Percentiles rank a stretch among this genome's conserved stretches.
These are phyloP conservation scores for Nautilus pompilius DNA, from an alignment of 1,140 invertebrate species.

Conservation along the genomic window DNA sequence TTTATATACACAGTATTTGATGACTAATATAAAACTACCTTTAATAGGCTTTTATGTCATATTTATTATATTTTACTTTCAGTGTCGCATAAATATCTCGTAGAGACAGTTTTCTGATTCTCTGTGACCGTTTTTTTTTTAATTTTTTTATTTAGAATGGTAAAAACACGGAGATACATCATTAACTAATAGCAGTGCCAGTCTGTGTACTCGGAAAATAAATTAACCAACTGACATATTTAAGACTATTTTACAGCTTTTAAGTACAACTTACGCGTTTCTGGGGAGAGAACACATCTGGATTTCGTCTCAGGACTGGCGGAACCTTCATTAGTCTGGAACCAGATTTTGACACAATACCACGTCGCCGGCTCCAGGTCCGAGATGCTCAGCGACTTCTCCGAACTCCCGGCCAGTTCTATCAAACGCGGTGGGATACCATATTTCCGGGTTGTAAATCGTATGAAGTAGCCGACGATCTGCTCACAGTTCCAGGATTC, in stretches of 20 bases:
- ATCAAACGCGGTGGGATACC: slow-evolving; percentile 11
- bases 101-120: too few species aligned
- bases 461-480: slow-evolving; percentile 17
- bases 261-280: slow-evolving; percentile 29
- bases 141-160: too few species aligned
- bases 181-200: too few species aligned
- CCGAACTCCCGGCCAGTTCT: slow-evolving; percentile 15
- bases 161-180: too few species aligned
- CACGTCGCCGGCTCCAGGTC: slow-evolving; percentile 26
- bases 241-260: neutral
- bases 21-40: too few species aligned
- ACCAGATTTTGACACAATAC: slow-evolving; percentile 32
- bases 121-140: too few species aligned
- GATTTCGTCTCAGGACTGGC: slow-evolving; percentile 23
- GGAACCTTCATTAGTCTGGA: slow-evolving; percentile 22
- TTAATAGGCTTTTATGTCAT: too few species aligned
- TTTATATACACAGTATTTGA: too few species aligned
- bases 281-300: slow-evolving; percentile 27
- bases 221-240: too few species aligned
- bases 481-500: slow-evolving; percentile 29
- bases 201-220: too few species aligned
- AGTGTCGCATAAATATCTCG: too few species aligned
- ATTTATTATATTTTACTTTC: too few species aligned
- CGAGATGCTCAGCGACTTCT: slow-evolving; percentile 17
- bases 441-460: neutral